These are phyloP conservation scores for Pica pica DNA, from an alignment of 2,113 vertebrate genomes.

Conservation along the genomic window DNA sequence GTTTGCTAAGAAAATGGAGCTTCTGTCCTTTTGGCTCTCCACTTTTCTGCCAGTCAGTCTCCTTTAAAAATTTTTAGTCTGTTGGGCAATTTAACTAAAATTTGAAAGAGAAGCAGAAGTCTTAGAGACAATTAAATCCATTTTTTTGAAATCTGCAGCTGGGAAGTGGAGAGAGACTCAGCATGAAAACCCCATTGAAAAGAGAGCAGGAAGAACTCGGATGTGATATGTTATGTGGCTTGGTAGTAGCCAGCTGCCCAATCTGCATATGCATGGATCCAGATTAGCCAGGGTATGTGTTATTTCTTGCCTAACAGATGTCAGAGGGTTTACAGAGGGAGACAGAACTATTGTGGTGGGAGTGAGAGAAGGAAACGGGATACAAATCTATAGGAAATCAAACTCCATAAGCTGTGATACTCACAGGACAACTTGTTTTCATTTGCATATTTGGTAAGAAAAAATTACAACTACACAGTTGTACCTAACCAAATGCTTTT, in stretches of 20 bases:
- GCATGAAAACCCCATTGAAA: slow-evolving; percentile 46
- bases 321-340: slow-evolving; percentile 43
- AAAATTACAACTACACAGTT: background rate
- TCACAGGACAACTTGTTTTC: background rate
- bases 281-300: slow-evolving; percentile 44
- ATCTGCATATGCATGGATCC: slow-evolving; percentile 64
- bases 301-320: slow-evolving; percentile 63
- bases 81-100: background rate
- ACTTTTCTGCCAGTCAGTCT: background rate
- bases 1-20: background rate
- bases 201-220: slow-evolving; percentile 17
- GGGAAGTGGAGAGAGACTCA: slow-evolving; percentile 51
- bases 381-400: slow-evolving; percentile 23
- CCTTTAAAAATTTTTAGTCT: background rate
- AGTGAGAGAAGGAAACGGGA: background rate
- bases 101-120: slow-evolving; percentile 5
- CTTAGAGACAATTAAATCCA: slow-evolving; percentile 17
- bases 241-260: slow-evolving; percentile 64
- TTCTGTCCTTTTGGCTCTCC: background rate
- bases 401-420: background rate
- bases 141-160: slow-evolving; percentile 41
- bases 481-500: background rate
- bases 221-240: slow-evolving; percentile 23
- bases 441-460: background rate
- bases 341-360: slow-evolving; percentile 37